A percentile compares a stretch with the other conserved stretches of the same genome.
phyloP scores from a whole-genome alignment of 2,888 invertebrate genomes.

The Heliconius ismenius region DNA sequence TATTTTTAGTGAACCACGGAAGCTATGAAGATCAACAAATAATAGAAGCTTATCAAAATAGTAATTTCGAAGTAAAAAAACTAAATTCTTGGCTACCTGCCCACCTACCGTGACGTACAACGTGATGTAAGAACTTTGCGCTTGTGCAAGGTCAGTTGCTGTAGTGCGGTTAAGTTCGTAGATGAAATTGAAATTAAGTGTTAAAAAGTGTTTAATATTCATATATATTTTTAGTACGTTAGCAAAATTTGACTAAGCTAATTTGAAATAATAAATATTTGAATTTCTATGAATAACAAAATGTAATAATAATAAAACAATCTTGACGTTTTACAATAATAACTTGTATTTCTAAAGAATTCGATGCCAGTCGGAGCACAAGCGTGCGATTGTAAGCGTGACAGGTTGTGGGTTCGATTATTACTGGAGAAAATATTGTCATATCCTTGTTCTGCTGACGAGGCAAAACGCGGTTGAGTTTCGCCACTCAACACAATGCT shows the following conservation, averaged over 20 bases:
- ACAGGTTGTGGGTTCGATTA: no score
- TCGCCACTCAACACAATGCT: no score
- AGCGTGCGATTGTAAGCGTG: no score
- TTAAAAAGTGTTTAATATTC: not conserved
- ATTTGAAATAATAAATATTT: no score
- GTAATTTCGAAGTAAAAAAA: constrained; percentile 7
- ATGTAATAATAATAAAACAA: no score
- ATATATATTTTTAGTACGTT: not conserved
- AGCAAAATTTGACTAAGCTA: not conserved
- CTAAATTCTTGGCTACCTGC: constrained; percentile 33
- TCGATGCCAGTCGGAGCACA: no score
- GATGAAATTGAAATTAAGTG: constrained; percentile 14
- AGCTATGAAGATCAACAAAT: constrained; percentile 13
- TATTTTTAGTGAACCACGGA: constrained; percentile 8
- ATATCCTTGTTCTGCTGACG: no score
- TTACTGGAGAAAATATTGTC: no score
- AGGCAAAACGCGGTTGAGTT: no score
- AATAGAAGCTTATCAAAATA: constrained; percentile 20
- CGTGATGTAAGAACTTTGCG: constrained; percentile 46
- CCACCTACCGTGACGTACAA: constrained; percentile 25
- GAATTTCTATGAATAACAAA: no score
- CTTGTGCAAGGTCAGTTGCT: constrained; percentile 48
- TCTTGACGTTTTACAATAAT: no score
- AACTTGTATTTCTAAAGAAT: no score
- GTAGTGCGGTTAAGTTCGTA: constrained; percentile 32